Evolutionary conservation across 2,888 invertebrate genomes (phyloP).

Genomic region (Escarpia spicata): DNA sequence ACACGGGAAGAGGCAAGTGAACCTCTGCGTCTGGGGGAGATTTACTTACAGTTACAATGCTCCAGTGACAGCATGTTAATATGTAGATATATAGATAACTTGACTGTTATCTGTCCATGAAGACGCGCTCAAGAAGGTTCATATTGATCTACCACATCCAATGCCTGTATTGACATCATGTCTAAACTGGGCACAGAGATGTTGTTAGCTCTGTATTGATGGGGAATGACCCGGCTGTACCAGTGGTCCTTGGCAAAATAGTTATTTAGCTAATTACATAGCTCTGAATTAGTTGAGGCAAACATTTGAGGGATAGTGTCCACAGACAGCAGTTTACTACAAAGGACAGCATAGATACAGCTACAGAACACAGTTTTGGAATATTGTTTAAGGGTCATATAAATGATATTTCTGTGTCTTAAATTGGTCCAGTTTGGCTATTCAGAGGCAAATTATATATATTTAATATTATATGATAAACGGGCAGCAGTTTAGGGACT

Average conservation of each 20-base stretch:
- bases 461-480: too few species aligned
- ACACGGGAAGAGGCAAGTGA: too few species aligned
- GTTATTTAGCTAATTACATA: slow-evolving; percentile 8
- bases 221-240: not conserved
- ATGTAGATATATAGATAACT: not conserved
- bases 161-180: not conserved
- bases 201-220: not conserved
- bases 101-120: not conserved
- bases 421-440: too few species aligned
- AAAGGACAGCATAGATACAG: not conserved
- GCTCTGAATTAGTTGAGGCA: not conserved
- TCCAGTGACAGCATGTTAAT: not conserved
- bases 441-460: too few species aligned
- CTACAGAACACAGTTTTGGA: not conserved
- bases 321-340: not conserved
- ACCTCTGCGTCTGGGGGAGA: too few species aligned
- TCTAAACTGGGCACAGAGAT: not conserved
- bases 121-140: not conserved
- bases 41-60: not conserved
- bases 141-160: not conserved
- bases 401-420: too few species aligned
- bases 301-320: not conserved
- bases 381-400: not conserved
- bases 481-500: too few species aligned
- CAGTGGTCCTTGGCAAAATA: not conserved